These are phyloP conservation scores for Rhabdornis inornatus DNA, from an alignment of 2,113 vertebrate species.

Conservation along the genomic window DNA sequence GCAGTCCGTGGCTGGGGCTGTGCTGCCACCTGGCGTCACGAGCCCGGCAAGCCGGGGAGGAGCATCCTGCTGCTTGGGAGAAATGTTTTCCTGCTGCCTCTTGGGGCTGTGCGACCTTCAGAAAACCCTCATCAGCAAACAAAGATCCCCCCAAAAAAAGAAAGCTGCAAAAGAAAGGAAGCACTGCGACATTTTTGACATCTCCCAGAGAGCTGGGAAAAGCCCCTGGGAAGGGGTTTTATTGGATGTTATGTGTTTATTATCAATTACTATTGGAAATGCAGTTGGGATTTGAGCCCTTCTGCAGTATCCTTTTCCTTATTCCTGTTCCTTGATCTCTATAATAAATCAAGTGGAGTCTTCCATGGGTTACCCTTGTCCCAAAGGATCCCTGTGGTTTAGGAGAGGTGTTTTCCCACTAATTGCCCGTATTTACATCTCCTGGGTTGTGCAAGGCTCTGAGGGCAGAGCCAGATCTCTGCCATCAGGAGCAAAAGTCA, in stretches of 20 bases:
- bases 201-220: background rate
- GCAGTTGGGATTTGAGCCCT: background rate
- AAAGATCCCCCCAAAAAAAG: rapidly evolving
- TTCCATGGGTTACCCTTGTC: rapidly evolving
- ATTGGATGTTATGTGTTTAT: background rate
- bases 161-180: background rate
- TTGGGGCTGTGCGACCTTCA: background rate
- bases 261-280: background rate
- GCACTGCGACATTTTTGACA: rapidly evolving
- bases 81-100: rapidly evolving
- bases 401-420: background rate
- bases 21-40: conserved; percentile 22
- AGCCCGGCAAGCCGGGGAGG: background rate
- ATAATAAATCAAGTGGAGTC: rapidly evolving
- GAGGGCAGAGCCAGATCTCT: background rate
- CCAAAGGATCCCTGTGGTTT: background rate
- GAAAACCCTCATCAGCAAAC: too few relatives aligned
- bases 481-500: background rate
- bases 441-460: background rate
- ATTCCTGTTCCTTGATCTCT: background rate
- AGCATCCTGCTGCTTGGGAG: background rate
- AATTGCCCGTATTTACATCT: background rate
- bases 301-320: background rate
- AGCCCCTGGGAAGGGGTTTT: background rate
- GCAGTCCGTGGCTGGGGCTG: background rate